Percentiles rank a stretch among this genome's conserved stretches.
phyloP scores from a whole-genome alignment of 2,888 invertebrate genomes.

The Fragum fragum region DNA sequence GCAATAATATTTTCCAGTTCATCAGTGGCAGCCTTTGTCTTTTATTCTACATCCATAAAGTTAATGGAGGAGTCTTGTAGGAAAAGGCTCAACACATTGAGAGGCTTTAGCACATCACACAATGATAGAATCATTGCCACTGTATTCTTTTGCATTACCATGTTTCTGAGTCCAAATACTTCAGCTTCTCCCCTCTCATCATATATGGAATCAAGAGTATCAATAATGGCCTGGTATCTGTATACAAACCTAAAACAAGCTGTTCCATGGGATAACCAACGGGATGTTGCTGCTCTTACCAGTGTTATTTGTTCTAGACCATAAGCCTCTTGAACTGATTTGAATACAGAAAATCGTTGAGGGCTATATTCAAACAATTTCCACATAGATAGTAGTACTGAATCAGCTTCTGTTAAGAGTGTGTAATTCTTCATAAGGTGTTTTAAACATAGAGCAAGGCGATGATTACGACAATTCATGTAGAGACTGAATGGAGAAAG shows the following conservation, averaged over 20 bases:
- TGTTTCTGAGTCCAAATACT: background rate
- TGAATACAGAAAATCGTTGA: constrained; percentile 33
- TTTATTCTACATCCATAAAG: constrained; percentile 25
- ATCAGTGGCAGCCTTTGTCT: constrained; percentile 24
- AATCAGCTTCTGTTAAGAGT: constrained; percentile 25
- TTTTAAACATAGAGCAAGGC: constrained; percentile 33
- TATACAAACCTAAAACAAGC: constrained; percentile 29
- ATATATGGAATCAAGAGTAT: constrained; percentile 5
- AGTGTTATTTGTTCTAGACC: constrained; percentile 7
- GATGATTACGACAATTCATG: constrained; percentile 34
- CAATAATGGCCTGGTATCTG: constrained; percentile 15
- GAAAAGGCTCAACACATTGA: constrained; percentile 35
- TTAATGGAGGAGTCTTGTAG: constrained; percentile 23
- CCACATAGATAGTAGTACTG: background rate
- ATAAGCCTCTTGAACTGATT: constrained; percentile 8
- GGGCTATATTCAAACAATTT: constrained; percentile 43
- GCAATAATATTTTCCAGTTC: background rate
- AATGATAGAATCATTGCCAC: constrained; percentile 20
- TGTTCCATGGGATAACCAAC: constrained; percentile 36
- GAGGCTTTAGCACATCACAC: constrained; percentile 41
- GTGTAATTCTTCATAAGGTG: constrained; percentile 29
- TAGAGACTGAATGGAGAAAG: constrained; percentile 23
- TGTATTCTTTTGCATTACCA: constrained; percentile 22
- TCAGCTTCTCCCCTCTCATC: constrained; percentile 13
- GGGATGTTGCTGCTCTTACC: constrained; percentile 28